Evolutionary conservation across 35 echinoderm and acorn worm genomes (phyloP).

Genomic region (Nesometra sesokonis): DNA sequence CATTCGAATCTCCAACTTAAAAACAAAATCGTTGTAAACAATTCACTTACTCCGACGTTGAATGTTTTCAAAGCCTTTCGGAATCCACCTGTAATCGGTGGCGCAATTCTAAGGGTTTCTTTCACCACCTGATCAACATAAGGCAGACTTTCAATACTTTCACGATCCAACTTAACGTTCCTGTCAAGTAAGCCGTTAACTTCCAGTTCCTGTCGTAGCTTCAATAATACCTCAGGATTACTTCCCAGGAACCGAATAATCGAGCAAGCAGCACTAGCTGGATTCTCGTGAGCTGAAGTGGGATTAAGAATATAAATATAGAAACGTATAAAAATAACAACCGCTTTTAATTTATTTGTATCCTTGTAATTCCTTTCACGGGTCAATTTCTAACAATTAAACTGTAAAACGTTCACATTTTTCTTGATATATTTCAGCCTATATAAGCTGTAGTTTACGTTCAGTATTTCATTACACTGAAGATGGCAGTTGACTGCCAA

Average conservation of each 20-base stretch:
- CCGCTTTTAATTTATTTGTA: too few species aligned
- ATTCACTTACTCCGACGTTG: constrained; percentile 78
- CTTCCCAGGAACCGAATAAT: constrained; percentile 27
- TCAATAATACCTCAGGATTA: constrained; percentile 44
- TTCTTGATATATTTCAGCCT: too few species aligned
- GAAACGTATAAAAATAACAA: too few species aligned
- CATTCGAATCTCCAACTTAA: too few species aligned
- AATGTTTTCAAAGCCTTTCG: constrained; percentile 83
- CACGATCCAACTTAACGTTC: constrained; percentile 19
- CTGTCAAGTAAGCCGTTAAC: constrained; percentile 17
- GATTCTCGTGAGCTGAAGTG: neutral
- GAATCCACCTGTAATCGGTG: constrained; percentile 67
- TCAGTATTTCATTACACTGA: too few species aligned
- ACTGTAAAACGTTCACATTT: too few species aligned
- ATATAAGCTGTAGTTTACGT: too few species aligned
- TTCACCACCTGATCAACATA: constrained; percentile 65
- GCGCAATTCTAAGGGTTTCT: constrained; percentile 61
- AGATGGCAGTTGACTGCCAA: too few species aligned
- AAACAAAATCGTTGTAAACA: neutral
- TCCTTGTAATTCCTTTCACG: too few species aligned
- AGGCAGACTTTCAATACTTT: constrained; percentile 30
- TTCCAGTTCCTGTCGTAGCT: constrained; percentile 50
- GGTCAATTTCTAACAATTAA: too few species aligned
- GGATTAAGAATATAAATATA: too few species aligned
- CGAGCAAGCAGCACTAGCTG: constrained; percentile 34